Conservation (phyloP, 1,140 invertebrate genomes). For the Drosophila yakuba region DNA sequence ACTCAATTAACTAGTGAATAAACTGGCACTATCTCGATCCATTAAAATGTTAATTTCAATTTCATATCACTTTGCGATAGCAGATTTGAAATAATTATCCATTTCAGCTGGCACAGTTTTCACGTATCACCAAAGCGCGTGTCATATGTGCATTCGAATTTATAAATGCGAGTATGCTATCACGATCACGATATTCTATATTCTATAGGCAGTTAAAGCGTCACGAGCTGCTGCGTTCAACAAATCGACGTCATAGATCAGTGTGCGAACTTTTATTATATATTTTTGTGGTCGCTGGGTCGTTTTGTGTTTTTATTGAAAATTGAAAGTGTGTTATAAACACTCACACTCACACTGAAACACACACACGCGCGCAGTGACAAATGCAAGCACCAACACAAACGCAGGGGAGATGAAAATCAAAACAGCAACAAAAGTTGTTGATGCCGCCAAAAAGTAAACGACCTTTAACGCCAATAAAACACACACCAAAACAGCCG, state of each 20-base stretch:
- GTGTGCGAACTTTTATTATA: constrained; percentile 56
- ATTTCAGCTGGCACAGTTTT: constrained; percentile 33
- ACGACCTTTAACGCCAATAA: constrained; percentile 83
- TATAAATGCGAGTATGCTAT: constrained; percentile 40
- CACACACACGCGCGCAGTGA: constrained; percentile 16
- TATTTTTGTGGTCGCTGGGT: constrained; percentile 15
- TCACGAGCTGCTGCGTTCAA: constrained; percentile 67
- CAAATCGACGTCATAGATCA: constrained; percentile 81
- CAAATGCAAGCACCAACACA: constrained; percentile 33
- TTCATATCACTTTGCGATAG: constrained; percentile 20
- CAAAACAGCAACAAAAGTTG: constrained; percentile 81
- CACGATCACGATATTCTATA: constrained; percentile 54
- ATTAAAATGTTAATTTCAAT: constrained; percentile 7
- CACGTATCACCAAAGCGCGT: constrained; percentile 15
- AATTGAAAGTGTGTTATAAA: constrained; percentile 80
- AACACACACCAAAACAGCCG: constrained; percentile 55
- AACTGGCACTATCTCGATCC: not conserved
- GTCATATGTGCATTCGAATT: constrained; percentile 24
- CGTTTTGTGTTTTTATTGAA: constrained; percentile 71
- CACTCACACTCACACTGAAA: constrained; percentile 17
- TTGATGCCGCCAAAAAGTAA: constrained; percentile 83
- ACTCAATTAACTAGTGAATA: constrained; percentile 10
- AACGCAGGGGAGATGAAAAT: constrained; percentile 69
- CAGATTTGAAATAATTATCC: constrained; percentile 11
- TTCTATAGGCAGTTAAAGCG: constrained; percentile 53